Conservation (phyloP, 1,140 invertebrate genomes). For the Brachionus calyciflorus region DNA sequence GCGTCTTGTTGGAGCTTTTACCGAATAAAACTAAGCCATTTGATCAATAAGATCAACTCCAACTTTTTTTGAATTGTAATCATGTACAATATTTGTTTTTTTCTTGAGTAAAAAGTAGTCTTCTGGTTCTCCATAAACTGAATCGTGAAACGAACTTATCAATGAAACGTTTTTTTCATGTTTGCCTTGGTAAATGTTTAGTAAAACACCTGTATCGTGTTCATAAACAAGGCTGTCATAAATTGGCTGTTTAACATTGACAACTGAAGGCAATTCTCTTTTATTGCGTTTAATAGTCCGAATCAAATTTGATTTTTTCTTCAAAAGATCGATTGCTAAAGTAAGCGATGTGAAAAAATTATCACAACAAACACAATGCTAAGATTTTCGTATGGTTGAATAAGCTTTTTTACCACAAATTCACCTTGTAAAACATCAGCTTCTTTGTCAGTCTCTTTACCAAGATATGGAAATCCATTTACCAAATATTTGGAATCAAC, state of each 20-base stretch:
- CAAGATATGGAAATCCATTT: slow-evolving; percentile 47
- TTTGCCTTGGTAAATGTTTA: not conserved
- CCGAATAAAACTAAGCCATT: not conserved
- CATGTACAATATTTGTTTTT: not conserved
- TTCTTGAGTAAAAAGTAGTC: not conserved
- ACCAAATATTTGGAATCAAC: slow-evolving; percentile 46
- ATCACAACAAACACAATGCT: slow-evolving; percentile 46
- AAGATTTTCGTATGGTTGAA: not conserved
- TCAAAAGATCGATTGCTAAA: slow-evolving; percentile 25
- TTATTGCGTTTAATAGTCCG: too few species aligned
- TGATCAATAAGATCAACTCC: too few species aligned
- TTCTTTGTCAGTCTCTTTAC: slow-evolving; percentile 39
- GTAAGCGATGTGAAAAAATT: slow-evolving; percentile 47
- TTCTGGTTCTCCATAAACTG: not conserved
- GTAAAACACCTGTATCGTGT: too few species aligned
- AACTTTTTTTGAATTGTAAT: not conserved
- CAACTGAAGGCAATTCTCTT: too few species aligned
- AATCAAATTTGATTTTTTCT: too few species aligned
- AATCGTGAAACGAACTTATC: not conserved
- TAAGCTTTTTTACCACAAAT: slow-evolving; percentile 46
- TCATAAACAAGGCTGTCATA: too few species aligned
- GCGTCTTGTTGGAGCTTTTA: not conserved
- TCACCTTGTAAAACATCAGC: not conserved
- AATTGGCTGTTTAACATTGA: too few species aligned
- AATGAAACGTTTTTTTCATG: not conserved